Percentiles rank a stretch among this genome's conserved stretches.
Evolutionary conservation across 2,888 invertebrate species (phyloP).

Genomic region (Calephelis perditalis): DNA sequence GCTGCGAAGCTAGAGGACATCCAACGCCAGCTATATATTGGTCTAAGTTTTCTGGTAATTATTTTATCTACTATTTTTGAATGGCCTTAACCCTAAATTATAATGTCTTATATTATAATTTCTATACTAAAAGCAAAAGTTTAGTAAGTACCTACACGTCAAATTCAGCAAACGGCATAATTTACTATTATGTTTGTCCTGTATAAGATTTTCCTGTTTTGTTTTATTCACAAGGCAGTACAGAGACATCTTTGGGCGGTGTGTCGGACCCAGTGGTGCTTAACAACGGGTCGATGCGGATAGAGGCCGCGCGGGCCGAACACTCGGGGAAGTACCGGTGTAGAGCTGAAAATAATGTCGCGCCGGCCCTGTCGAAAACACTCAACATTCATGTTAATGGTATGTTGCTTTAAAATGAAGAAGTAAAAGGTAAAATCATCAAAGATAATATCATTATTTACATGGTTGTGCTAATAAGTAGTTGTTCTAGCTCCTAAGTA

Average conservation of each 20-base stretch:
- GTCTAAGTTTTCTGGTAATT: conserved; percentile 84
- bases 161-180: too few species aligned
- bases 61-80: too few species aligned
- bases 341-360: conserved; percentile 90
- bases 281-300: conserved; percentile 85
- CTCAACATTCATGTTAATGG: conserved; percentile 90
- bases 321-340: conserved; percentile 92
- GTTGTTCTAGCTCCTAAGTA: too few species aligned
- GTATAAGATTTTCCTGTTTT: neutral
- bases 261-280: conserved; percentile 68
- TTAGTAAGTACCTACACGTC: too few species aligned
- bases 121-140: too few species aligned
- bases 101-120: too few species aligned
- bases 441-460: too few species aligned
- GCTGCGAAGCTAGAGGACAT: conserved; percentile 88
- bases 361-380: conserved; percentile 87
- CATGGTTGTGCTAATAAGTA: too few species aligned
- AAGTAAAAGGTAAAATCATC: too few species aligned
- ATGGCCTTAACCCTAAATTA: too few species aligned
- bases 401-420: conserved; percentile 51
- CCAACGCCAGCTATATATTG: conserved; percentile 85
- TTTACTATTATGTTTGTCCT: too few species aligned
- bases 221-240: conserved; percentile 48
- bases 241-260: conserved; percentile 64
- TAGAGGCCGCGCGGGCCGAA: conserved; percentile 85